Percentiles rank a stretch among this genome's conserved stretches.
phyloP scores from a whole-genome alignment of 2,888 invertebrate genomes.

The Graphium colonna region DNA sequence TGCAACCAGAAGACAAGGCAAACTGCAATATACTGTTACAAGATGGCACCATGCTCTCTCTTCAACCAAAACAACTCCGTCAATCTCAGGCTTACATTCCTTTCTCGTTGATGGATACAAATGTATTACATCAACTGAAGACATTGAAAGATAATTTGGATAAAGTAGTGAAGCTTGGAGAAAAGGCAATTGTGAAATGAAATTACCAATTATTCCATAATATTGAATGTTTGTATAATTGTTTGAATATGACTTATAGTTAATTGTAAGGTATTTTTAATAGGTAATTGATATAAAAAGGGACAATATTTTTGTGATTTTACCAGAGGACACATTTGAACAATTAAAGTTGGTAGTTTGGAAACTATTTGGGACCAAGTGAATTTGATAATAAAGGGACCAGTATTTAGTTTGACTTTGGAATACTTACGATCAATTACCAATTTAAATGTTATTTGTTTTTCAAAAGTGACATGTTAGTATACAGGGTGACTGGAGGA shows the following conservation, averaged over 20 bases:
- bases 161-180: slow-evolving; percentile 58
- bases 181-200: slow-evolving; percentile 45
- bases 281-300: too few species aligned
- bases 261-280: too few species aligned
- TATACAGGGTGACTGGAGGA: too few species aligned
- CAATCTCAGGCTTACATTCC: slow-evolving; percentile 67
- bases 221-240: slow-evolving; percentile 27
- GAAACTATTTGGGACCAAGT: too few species aligned
- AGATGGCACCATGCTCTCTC: slow-evolving; percentile 82
- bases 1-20: slow-evolving; percentile 75
- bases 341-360: too few species aligned
- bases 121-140: slow-evolving; percentile 67
- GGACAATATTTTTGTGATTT: too few species aligned
- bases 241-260: slow-evolving; percentile 22
- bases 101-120: slow-evolving; percentile 62
- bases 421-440: too few species aligned
- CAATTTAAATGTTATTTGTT: too few species aligned
- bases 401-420: too few species aligned
- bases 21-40: slow-evolving; percentile 84
- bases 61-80: slow-evolving; percentile 77
- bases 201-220: background rate
- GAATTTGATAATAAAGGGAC: too few species aligned
- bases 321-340: too few species aligned
- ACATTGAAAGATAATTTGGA: slow-evolving; percentile 74
- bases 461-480: too few species aligned